Percentiles rank a stretch among this genome's conserved stretches.
These are phyloP conservation scores for Eriocheir sinensis DNA, from an alignment of 1,140 invertebrate species.

Conservation along the genomic window DNA sequence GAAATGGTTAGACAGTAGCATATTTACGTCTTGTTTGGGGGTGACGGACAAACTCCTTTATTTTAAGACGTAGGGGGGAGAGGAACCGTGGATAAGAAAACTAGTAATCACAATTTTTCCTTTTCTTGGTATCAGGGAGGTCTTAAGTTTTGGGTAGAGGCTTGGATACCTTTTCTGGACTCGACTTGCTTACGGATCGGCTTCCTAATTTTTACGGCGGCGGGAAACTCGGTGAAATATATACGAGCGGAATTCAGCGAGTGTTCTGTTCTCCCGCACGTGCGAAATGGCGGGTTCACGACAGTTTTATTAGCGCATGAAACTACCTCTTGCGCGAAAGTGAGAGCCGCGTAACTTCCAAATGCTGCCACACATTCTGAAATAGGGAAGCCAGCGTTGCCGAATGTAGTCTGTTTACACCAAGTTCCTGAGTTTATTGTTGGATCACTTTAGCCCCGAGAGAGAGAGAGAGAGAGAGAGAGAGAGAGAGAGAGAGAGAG, in stretches of 20 bases:
- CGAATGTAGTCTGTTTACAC: constrained; percentile 6
- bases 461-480: not conserved
- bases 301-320: not conserved
- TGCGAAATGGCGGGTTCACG: not conserved
- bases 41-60: too few relatives aligned
- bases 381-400: not conserved
- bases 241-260: not conserved
- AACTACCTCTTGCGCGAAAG: not conserved
- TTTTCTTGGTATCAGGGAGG: too few relatives aligned
- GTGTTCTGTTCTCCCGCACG: not conserved
- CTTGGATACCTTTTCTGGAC: too few relatives aligned
- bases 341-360: not conserved
- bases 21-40: too few relatives aligned
- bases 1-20: too few relatives aligned
- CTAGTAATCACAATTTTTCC: too few relatives aligned
- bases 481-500: not conserved
- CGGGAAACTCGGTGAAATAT: not conserved
- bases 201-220: not conserved
- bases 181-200: too few relatives aligned
- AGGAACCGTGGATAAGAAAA: too few relatives aligned
- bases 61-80: too few relatives aligned
- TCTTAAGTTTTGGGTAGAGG: too few relatives aligned
- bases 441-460: not conserved
- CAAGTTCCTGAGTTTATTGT: not conserved
- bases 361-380: constrained; percentile 2